A percentile compares a stretch with the other conserved stretches of the same genome.
phyloP scores from a whole-genome alignment of 2,797 vertebrate species.

The Crenuchus spilurus region DNA sequence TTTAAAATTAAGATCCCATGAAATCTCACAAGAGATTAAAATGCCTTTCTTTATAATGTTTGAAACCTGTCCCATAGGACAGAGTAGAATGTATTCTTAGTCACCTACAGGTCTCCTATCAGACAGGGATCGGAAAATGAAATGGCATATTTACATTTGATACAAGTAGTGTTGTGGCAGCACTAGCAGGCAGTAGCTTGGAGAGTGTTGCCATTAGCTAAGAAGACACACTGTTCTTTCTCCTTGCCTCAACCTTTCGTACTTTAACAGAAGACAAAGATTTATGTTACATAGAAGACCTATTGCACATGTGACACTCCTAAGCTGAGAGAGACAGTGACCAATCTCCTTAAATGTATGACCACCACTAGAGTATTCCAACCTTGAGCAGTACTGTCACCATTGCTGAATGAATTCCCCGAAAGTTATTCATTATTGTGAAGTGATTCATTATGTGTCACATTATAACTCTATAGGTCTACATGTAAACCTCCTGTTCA shows the following conservation, averaged over 20 bases:
- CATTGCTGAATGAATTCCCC: background rate
- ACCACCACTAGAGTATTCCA: background rate
- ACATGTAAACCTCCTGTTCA: too few species aligned
- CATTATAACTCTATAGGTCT: too few species aligned
- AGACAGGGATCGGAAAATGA: conserved; percentile 37
- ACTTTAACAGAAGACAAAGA: conserved; percentile 1
- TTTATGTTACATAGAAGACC: conserved; percentile 22
- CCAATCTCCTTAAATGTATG: conserved; percentile 15
- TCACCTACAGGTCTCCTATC: conserved; percentile 18
- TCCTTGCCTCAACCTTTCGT: conserved; percentile 17
- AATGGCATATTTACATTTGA: conserved; percentile 63
- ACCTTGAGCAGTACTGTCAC: background rate
- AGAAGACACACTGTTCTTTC: conserved; percentile 34
- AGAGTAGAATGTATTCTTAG: conserved; percentile 28
- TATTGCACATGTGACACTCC: background rate
- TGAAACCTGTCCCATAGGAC: conserved; percentile 21
- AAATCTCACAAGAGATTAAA: conserved; percentile 9
- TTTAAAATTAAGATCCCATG: background rate
- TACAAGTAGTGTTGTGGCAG: conserved; percentile 66
- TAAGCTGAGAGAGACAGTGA: conserved; percentile 7
- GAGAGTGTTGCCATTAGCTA: conserved; percentile 44
- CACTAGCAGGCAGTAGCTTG: conserved; percentile 47
- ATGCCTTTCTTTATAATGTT: background rate
- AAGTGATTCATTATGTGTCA: too few species aligned
- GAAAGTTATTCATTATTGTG: too few species aligned